A percentile compares a stretch with the other conserved stretches of the same genome.
These are phyloP conservation scores for Eupithecia pulchellata DNA, from an alignment of 2,888 invertebrate species.

Conservation along the genomic window DNA sequence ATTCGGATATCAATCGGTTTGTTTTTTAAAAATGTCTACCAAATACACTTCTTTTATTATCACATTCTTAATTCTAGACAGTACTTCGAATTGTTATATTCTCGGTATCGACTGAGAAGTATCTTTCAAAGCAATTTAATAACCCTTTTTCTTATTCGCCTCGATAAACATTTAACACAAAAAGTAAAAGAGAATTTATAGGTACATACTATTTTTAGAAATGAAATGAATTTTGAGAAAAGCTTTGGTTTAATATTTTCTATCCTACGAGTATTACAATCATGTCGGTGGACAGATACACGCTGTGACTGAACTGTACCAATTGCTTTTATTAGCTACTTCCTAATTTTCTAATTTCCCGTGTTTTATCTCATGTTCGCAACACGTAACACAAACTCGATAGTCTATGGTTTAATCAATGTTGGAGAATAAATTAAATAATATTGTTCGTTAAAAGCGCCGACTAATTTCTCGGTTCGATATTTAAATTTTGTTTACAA, in stretches of 20 bases:
- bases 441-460: not conserved
- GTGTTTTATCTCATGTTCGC: constrained; percentile 46
- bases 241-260: constrained; percentile 1
- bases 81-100: not conserved
- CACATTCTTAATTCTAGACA: not conserved
- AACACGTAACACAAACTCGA: not conserved
- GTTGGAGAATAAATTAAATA: not conserved
- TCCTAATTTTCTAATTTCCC: constrained; percentile 83
- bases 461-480: not conserved
- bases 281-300: constrained; percentile 29
- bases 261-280: constrained; percentile 14
- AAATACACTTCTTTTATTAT: not conserved
- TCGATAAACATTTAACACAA: not conserved
- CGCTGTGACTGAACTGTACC: constrained; percentile 46
- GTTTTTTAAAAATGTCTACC: not conserved
- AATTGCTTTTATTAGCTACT: constrained; percentile 80
- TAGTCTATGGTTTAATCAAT: not conserved
- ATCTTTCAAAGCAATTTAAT: not conserved
- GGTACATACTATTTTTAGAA: not conserved
- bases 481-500: constrained; percentile 5
- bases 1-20: not conserved
- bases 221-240: constrained; percentile 33
- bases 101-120: not conserved
- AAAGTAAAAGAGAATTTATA: not conserved
- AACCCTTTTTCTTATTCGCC: not conserved